Conservation (phyloP, 2,113 vertebrate species). For the Caranx melampygus region DNA sequence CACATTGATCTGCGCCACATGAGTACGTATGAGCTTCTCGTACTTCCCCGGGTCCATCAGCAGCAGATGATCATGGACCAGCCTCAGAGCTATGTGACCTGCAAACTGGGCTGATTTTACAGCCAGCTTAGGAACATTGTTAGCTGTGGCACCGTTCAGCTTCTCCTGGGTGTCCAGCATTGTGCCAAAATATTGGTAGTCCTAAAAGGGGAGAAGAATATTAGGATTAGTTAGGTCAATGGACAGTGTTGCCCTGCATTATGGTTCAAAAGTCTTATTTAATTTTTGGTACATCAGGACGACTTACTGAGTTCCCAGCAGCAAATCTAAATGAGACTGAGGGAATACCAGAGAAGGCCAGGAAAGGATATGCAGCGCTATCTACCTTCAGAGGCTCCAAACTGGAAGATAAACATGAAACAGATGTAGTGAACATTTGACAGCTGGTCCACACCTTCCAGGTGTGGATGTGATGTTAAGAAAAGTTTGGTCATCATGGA, state of each 20-base stretch:
- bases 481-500: background rate
- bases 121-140: slow-evolving; percentile 64
- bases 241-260: background rate
- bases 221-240: background rate
- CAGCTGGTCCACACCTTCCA: background rate
- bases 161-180: slow-evolving; percentile 76
- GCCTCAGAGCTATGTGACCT: slow-evolving; percentile 87
- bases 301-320: slow-evolving; percentile 43
- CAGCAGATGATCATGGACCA: slow-evolving; percentile 90
- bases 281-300: background rate
- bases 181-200: slow-evolving; percentile 85
- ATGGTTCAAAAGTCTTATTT: background rate
- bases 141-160: slow-evolving; percentile 38
- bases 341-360: slow-evolving; percentile 92
- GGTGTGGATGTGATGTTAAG: background rate
- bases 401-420: slow-evolving; percentile 55
- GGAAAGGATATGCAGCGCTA: slow-evolving; percentile 89
- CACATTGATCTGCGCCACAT: slow-evolving; percentile 68
- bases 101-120: slow-evolving; percentile 84
- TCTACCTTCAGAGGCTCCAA: slow-evolving; percentile 86
- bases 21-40: slow-evolving; percentile 59
- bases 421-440: background rate
- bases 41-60: slow-evolving; percentile 87
- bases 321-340: slow-evolving; percentile 90
- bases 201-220: slow-evolving; percentile 5